Evolutionary conservation across 2,113 vertebrate species (phyloP), one percentile per base, ranked within the genome.

Genomic region (Holacanthus passer): DNA sequence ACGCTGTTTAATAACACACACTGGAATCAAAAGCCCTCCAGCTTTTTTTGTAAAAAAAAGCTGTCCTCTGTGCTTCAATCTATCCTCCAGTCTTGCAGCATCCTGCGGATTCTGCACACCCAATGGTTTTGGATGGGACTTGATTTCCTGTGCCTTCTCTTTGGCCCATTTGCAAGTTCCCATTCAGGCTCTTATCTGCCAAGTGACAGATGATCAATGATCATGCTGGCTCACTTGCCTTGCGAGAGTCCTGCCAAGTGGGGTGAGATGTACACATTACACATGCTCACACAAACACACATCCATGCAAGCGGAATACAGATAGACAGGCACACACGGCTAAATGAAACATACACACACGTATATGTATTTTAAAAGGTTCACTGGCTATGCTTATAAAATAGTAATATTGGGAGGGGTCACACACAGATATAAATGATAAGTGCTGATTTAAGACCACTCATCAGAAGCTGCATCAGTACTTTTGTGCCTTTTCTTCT

Each of bases 131-230:
- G 84, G 85, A 86, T 78, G 80, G 62, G 70, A 39, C 64, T 89
- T 76, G 58, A 75, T 88, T 90, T 92, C 87, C 87, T 88, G 81
- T 86, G 78, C 80, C 68, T 87, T 85, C 82, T 55, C 63, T 82
- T 68, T 87, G 78, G 75, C 78, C 35, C 4, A 52, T 58, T 89
- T 87, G 74, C 71, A 70, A 85, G 50, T 64, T 76, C 76, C 71
- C 32, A 73, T 84, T 83, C 78, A 77, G 67, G 48, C 79, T 74
- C 74, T 64, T 73, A 79, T 87, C 81, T 88, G 73, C 83, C 82
- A 84, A 87, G 80, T 91, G 82, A 88, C 87, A 91, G 89, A 87
- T 89, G 79, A 92, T 91, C 88, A 83, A 88, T 87, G 71, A 87
- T 79, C 16, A 52, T 1, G 55, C 68, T 87, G 87, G 85, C 86